Conservation (phyloP, 2,113 vertebrate genomes). For the Clarias batrachus region DNA sequence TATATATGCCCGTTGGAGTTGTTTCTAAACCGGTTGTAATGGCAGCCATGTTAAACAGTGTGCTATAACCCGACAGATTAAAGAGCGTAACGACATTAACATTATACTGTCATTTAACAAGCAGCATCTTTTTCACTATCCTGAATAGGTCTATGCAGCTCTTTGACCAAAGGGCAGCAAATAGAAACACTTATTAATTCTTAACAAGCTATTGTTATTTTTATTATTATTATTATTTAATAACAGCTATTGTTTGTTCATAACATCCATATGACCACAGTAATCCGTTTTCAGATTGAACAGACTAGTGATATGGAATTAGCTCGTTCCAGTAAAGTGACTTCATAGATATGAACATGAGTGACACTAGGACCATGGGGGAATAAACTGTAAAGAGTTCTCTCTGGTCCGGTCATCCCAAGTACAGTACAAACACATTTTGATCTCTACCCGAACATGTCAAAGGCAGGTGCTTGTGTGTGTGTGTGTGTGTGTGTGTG, state of each 20-base stretch:
- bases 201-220: conserved; percentile 13
- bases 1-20: not conserved
- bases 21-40: conserved; percentile 1
- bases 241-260: conserved; percentile 26
- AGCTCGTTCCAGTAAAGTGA: conserved; percentile 44
- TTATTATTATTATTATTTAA: no score
- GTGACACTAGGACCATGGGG: conserved; percentile 28
- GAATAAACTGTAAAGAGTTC: conserved; percentile 30
- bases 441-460: conserved; percentile 46
- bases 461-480: conserved; percentile 21
- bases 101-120: not conserved
- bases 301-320: conserved; percentile 45
- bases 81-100: not conserved
- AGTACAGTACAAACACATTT: conserved; percentile 53
- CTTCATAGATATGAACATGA: conserved; percentile 27
- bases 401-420: conserved; percentile 21
- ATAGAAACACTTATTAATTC: conserved; percentile 2
- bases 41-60: not conserved
- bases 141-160: conserved; percentile 3
- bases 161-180: not conserved
- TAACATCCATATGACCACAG: conserved; percentile 33
- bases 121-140: not conserved
- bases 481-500: no score
- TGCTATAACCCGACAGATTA: conserved; percentile 3
- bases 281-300: conserved; percentile 34